These are phyloP conservation scores for Lucinisca nassula DNA, from an alignment of 2,888 invertebrate genomes.

Conservation along the genomic window DNA sequence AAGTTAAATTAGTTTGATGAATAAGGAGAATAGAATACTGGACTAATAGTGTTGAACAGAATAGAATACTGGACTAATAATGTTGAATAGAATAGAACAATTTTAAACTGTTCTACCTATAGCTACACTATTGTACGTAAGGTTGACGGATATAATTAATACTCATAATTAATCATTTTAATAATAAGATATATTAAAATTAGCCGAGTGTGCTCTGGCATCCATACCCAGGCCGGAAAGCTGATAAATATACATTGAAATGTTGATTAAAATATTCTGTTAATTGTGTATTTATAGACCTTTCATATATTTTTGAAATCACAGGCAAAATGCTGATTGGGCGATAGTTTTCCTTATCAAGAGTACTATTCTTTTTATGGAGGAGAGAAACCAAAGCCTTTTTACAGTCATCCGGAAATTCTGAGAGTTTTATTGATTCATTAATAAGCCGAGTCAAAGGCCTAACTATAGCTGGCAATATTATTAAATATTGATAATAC, in stretches of 20 bases:
- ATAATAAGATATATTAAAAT: too few relatives aligned
- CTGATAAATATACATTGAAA: neutral
- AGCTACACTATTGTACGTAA: too few relatives aligned
- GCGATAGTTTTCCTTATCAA: neutral
- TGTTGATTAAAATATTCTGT: neutral
- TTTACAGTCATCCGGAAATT: neutral
- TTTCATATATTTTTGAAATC: neutral
- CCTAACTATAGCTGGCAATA: neutral
- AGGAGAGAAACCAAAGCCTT: neutral
- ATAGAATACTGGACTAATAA: too few relatives aligned
- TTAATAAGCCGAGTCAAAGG: neutral
- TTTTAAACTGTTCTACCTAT: too few relatives aligned
- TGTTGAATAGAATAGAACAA: too few relatives aligned
- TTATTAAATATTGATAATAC: too few relatives aligned
- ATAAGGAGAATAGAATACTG: too few relatives aligned
- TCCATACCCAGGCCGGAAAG: neutral
- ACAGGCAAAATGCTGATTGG: neutral
- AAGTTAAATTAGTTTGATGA: too few relatives aligned
- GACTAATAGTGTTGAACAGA: too few relatives aligned
- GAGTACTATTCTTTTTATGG: neutral
- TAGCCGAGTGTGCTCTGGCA: constrained; percentile 8
- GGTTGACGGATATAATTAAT: too few relatives aligned
- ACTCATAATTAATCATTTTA: too few relatives aligned
- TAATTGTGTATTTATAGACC: neutral
- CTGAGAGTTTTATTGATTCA: neutral